Base-by-base conservation (phyloP, 2,797 vertebrate genomes). In the Anolis apletophallus region DNA sequence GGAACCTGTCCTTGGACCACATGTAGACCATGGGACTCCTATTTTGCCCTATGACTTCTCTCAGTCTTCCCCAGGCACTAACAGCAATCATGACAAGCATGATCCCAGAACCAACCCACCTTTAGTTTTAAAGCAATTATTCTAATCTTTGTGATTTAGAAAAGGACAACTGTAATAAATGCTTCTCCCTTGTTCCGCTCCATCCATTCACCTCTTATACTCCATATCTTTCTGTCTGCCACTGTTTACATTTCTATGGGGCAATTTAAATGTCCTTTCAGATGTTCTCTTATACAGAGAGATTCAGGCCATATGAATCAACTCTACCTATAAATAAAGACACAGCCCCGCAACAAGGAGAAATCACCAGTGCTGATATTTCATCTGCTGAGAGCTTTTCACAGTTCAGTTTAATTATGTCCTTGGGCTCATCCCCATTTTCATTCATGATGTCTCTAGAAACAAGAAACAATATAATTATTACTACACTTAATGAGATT, bases 321-420 rank as follows among this genome's bases (percentile, higher is more conserved):
- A 91, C 95, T 96, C 93, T 93, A 99, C 98, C 98, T 91, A 99
- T 94, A 86, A 99, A 99, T 0, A 99, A 78, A 54, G 98, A 97
- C 26, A 97, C 87, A 26, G 98, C 98, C 50, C 98, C 99, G 93
- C 99, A 98, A 73, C 86, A 95, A 0, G 97, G 89, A 87, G 97
- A 98, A 86, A 95, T 55, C 8, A 98, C 97, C 3, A 96, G 76
- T 4, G 96, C 95, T 9, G 97, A 97, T 59, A 97, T 96, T 82
- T 97, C 96, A 83, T 98, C 97, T 13, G 97, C 91, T 1, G 96
- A 98, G 29, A 98, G 97, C 85, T 96, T 96, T 94, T 97, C 97
- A 78, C 85, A 67, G 57, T 96, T 97, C 73, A 99, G 96, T 88
- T 94, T 96, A 91, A 99, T 95, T 90, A 97, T 85, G 89, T 99